Percentiles rank a stretch among this genome's conserved stretches.
Conservation (phyloP, 2,888 invertebrate species). For the Shargacucullia verbasci region DNA sequence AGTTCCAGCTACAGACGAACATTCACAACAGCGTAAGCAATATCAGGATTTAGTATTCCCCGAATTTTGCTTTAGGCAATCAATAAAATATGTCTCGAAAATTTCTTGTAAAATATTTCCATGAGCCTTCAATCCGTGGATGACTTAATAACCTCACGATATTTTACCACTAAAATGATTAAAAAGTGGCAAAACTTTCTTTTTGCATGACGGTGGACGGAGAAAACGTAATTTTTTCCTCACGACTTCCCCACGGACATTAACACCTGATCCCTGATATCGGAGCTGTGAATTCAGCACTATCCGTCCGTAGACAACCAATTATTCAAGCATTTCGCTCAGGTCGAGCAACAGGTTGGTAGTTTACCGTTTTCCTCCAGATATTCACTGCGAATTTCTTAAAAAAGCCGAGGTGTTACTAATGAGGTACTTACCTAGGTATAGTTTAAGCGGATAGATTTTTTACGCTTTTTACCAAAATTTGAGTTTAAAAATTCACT, state of each 20-base stretch:
- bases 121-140: constrained; percentile 36
- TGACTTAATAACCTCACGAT: constrained; percentile 55
- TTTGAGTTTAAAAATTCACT: constrained; percentile 42
- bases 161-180: constrained; percentile 36
- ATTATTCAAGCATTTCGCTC: constrained; percentile 82
- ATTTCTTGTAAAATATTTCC: constrained; percentile 40
- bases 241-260: constrained; percentile 80
- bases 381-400: constrained; percentile 64
- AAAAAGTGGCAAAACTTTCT: constrained; percentile 56
- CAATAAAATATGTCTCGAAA: constrained; percentile 56
- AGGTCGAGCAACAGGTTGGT: constrained; percentile 79
- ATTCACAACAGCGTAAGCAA: constrained; percentile 65
- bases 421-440: constrained; percentile 61
- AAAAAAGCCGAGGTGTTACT: constrained; percentile 66
- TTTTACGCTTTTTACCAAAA: constrained; percentile 47
- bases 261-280: constrained; percentile 81
- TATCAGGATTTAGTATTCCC: constrained; percentile 67
- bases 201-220: constrained; percentile 50
- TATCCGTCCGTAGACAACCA: constrained; percentile 79
- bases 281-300: constrained; percentile 62
- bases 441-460: constrained; percentile 48
- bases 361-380: constrained; percentile 74
- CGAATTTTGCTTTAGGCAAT: constrained; percentile 74
- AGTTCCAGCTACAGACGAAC: constrained; percentile 62
- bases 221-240: constrained; percentile 63